Evolutionary conservation across 2,888 invertebrate genomes (phyloP).

Genomic region (Furcula furcula): DNA sequence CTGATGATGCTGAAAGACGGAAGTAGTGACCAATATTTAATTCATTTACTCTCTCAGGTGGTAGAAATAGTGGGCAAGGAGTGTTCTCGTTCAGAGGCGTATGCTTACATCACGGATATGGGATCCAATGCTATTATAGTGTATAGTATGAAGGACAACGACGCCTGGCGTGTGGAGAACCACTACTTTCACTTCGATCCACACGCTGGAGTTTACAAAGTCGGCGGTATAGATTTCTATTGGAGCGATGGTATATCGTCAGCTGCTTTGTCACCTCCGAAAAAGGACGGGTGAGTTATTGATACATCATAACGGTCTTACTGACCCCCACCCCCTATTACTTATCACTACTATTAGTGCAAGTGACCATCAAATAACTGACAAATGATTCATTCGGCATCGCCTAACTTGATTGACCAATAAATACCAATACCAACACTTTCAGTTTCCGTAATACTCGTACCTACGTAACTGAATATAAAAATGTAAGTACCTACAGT

Average conservation of each 20-base stretch:
- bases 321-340: no score
- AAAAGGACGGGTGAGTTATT: conserved; percentile 60
- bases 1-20: no score
- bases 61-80: conserved; percentile 83
- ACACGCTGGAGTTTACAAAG: conserved; percentile 84
- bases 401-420: no score
- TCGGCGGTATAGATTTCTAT: conserved; percentile 89
- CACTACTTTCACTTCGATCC: conserved; percentile 91
- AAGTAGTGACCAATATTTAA: no score
- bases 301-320: neutral
- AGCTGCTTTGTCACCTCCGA: conserved; percentile 80
- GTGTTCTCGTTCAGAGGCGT: conserved; percentile 81
- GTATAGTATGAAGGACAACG: conserved; percentile 84
- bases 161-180: conserved; percentile 89
- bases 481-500: no score
- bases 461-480: no score
- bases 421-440: no score
- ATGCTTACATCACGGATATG: conserved; percentile 88
- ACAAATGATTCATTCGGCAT: no score
- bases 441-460: no score
- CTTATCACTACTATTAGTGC: no score
- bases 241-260: conserved; percentile 91
- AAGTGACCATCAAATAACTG: no score
- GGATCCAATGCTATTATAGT: conserved; percentile 88
- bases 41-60: no score